Percentiles rank a stretch among this genome's conserved stretches.
Conservation (phyloP, 1,140 invertebrate genomes). For the Aporrectodea caliginosa region DNA sequence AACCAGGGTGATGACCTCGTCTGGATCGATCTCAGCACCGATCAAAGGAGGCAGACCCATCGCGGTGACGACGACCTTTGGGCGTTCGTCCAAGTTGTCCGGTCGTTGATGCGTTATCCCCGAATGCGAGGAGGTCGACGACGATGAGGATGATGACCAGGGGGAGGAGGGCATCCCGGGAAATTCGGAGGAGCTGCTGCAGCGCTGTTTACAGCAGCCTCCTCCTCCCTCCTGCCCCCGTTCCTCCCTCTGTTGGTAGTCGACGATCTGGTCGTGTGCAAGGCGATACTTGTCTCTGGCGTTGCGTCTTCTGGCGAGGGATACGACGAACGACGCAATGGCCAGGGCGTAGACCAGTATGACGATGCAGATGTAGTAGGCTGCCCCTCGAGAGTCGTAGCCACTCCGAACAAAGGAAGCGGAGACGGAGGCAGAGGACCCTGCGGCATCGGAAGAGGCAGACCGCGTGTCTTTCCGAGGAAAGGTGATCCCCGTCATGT, state of each 20-base stretch:
- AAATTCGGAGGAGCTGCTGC: too few relatives aligned
- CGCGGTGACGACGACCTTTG: not conserved
- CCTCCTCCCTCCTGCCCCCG: too few relatives aligned
- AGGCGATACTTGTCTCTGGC: not conserved
- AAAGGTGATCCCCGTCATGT: not conserved
- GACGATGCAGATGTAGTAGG: slow-evolving; percentile 20
- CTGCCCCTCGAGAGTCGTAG: slow-evolving; percentile 19
- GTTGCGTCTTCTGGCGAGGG: slow-evolving; percentile 10
- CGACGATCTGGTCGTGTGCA: not conserved
- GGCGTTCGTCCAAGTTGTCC: too few relatives aligned
- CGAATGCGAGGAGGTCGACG: too few relatives aligned
- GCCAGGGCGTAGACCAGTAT: slow-evolving; percentile 20
- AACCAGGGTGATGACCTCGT: not conserved
- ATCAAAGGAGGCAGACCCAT: too few relatives aligned
- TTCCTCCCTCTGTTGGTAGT: too few relatives aligned
- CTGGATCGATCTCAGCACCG: not conserved
- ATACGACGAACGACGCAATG: slow-evolving; percentile 11
- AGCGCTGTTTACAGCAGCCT: too few relatives aligned
- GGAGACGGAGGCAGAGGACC: too few relatives aligned
- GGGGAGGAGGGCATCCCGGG: too few relatives aligned
- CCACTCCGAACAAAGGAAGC: not conserved
- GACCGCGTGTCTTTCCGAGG: not conserved
- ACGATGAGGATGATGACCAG: too few relatives aligned
- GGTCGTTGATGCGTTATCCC: too few relatives aligned
- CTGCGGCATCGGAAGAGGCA: not conserved